Evolutionary conservation across 2,797 vertebrate genomes (phyloP).

Genomic region (Gymnodraco acuticeps): DNA sequence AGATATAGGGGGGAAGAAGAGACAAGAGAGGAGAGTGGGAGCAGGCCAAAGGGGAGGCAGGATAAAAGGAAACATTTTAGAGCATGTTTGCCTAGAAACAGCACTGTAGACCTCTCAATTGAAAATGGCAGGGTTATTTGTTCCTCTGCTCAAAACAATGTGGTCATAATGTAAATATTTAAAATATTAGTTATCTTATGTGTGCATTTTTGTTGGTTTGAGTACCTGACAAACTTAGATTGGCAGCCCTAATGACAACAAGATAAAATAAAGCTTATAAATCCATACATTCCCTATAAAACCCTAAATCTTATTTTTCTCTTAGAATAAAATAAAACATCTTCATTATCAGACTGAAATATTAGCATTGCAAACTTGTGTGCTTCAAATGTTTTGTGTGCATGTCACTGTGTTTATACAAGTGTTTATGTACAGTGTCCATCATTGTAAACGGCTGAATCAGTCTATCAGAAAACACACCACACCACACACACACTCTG

Average conservation of each 20-base stretch:
- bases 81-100: constrained; percentile 59
- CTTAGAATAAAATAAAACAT: not conserved
- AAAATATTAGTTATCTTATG: not conserved
- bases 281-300: not conserved
- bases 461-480: constrained; percentile 14
- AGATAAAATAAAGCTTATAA: not conserved
- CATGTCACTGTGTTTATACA: not conserved
- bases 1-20: constrained; percentile 56
- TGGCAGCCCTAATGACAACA: not conserved
- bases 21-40: constrained; percentile 56
- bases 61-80: constrained; percentile 72
- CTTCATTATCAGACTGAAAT: not conserved
- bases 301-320: not conserved
- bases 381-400: not conserved
- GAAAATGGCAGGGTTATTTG: constrained; percentile 44
- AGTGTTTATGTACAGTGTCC: constrained; percentile 13
- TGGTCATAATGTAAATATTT: constrained; percentile 6
- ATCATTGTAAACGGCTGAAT: constrained; percentile 14
- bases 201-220: not conserved
- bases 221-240: not conserved
- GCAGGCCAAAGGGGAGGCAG: constrained; percentile 57
- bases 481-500: constrained; percentile 43
- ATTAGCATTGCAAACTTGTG: constrained; percentile 4
- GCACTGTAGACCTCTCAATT: constrained; percentile 51
- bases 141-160: constrained; percentile 23